These are phyloP conservation scores for Pseudocheirus occidentalis DNA, from an alignment of 2,797 vertebrate genomes.

Conservation along the genomic window DNA sequence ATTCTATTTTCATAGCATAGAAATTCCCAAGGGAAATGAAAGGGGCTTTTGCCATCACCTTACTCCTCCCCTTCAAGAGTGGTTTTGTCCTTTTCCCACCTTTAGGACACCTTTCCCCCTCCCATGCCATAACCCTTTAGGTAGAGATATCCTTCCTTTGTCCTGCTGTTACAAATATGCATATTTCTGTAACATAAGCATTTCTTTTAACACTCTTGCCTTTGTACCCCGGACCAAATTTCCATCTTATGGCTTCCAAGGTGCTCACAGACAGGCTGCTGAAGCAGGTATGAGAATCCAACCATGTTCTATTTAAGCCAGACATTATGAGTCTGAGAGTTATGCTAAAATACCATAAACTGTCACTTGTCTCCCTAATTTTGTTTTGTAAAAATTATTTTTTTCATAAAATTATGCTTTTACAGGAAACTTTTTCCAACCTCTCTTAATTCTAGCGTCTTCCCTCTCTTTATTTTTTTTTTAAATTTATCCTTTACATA, in stretches of 20 bases:
- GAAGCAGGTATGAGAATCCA: not conserved
- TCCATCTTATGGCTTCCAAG: not conserved
- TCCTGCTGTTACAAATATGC: not conserved
- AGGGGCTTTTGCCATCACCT: not conserved
- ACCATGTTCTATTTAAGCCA: not conserved
- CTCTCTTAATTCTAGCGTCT: not conserved
- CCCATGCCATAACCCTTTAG: not conserved
- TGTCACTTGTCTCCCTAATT: not conserved
- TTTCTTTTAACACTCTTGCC: not conserved
- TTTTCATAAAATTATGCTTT: not conserved
- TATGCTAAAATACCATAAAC: not conserved
- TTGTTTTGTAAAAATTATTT: not conserved
- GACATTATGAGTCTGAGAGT: not conserved
- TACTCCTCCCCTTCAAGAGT: not conserved
- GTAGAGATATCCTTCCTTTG: not conserved
- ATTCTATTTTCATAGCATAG: not conserved
- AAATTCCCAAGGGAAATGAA: not conserved
- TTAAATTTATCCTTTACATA: not conserved
- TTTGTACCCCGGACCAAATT: not conserved
- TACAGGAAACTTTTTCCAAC: not conserved
- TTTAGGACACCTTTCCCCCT: no score
- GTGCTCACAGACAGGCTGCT: not conserved
- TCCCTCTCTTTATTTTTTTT: not conserved
- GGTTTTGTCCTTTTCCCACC: not conserved
- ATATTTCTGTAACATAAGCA: not conserved